Evolutionary conservation across 2,888 invertebrate genomes (phyloP).

Genomic region (Notocelia uddmanniana): DNA sequence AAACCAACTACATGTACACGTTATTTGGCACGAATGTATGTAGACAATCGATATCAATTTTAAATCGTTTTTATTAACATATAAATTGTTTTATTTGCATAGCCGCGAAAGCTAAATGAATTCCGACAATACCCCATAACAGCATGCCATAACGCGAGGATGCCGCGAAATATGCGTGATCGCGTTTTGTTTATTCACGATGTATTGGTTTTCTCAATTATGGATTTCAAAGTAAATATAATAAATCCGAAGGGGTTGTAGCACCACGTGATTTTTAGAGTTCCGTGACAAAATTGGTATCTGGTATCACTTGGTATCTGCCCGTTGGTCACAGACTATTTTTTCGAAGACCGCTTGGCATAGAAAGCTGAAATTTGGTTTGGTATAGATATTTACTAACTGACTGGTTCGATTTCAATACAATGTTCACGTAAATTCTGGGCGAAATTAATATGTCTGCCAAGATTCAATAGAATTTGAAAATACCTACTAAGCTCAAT

Average conservation of each 20-base stretch:
- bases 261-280: neutral
- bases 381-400: too few relatives aligned
- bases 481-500: too few relatives aligned
- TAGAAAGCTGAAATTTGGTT: too few relatives aligned
- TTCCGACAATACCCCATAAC: neutral
- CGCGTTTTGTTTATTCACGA: neutral
- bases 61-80: conserved; percentile 21
- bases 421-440: too few relatives aligned
- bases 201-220: neutral
- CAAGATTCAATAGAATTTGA: too few relatives aligned
- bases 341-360: too few relatives aligned
- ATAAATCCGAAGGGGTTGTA: neutral
- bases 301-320: too few relatives aligned
- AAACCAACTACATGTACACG: neutral
- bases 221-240: neutral
- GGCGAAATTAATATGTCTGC: too few relatives aligned
- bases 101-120: conserved; percentile 2
- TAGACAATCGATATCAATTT: neutral
- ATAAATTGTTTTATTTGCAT: conserved; percentile 20
- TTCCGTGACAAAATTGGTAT: neutral
- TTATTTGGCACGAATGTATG: too few relatives aligned
- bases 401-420: too few relatives aligned
- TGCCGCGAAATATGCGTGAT: neutral
- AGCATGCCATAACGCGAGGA: neutral
- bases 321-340: too few relatives aligned